Percentiles rank a stretch among this genome's conserved stretches.
Conservation (phyloP, 2,888 invertebrate species). For the Tipula confusa region DNA sequence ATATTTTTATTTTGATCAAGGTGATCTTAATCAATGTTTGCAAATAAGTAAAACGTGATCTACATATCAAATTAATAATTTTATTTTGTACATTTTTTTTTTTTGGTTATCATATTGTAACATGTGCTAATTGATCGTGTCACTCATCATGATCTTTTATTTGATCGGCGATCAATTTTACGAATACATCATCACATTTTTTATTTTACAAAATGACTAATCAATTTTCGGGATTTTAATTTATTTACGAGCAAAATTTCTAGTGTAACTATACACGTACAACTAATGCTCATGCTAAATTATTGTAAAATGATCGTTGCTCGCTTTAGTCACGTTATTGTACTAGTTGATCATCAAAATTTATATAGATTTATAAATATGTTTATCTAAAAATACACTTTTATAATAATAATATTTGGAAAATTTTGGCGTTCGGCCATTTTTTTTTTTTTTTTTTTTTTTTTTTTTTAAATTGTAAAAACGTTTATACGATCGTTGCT, state of each 20-base stretch:
- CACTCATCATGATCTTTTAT: neutral
- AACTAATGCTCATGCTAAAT: neutral
- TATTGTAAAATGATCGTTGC: neutral
- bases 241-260: neutral
- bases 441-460: too few species aligned
- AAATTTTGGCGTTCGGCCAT: neutral
- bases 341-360: neutral
- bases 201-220: neutral
- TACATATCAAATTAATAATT: neutral
- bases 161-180: neutral
- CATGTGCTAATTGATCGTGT: neutral
- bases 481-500: neutral
- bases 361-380: neutral
- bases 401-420: conserved; percentile 25
- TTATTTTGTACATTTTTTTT: too few species aligned
- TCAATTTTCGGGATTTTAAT: neutral
- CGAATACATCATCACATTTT: neutral
- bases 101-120: neutral
- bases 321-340: neutral
- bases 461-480: conserved; percentile 25
- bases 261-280: too few species aligned
- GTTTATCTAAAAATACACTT: neutral
- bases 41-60: conserved; percentile 20
- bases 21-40: neutral
- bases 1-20: neutral